Percentiles rank a stretch among this genome's conserved stretches.
These are phyloP conservation scores for Perodicticus potto DNA, from an alignment of 2,797 vertebrate genomes.

Conservation along the genomic window DNA sequence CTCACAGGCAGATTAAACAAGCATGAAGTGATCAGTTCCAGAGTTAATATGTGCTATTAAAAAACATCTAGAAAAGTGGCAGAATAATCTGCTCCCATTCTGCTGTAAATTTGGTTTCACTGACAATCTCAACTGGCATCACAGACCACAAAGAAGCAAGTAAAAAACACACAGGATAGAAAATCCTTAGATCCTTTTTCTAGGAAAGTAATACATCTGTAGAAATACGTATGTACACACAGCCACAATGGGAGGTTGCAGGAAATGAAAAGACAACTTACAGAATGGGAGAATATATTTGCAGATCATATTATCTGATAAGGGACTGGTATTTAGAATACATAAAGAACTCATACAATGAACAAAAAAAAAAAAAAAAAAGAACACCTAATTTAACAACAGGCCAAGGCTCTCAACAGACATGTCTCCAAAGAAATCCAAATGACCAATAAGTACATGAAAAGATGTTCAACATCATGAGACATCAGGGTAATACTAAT, in stretches of 20 bases:
- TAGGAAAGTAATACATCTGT: not conserved
- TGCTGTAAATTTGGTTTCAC: not conserved
- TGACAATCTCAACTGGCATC: not conserved
- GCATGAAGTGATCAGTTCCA: not conserved
- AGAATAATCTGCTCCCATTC: not conserved
- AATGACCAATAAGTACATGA: not conserved
- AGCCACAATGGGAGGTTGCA: not conserved
- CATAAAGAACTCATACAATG: not conserved
- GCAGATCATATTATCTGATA: not conserved
- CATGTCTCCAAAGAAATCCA: not conserved
- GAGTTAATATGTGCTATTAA: not conserved
- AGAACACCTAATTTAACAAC: not conserved
- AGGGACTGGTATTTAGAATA: not conserved
- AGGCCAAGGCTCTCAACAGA: not conserved
- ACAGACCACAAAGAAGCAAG: not conserved
- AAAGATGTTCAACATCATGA: not conserved
- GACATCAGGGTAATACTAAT: not conserved
- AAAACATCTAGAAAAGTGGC: not conserved
- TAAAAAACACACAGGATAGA: not conserved
- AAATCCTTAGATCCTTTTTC: not conserved
- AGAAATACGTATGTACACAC: not conserved
- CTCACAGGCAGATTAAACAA: not conserved
- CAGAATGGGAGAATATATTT: not conserved
- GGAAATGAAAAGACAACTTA: conserved; percentile 13
- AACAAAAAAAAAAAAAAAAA: conserved; percentile 11